These are phyloP conservation scores for Sphaeramia orbicularis DNA, from an alignment of 2,797 vertebrate species.

Conservation along the genomic window DNA sequence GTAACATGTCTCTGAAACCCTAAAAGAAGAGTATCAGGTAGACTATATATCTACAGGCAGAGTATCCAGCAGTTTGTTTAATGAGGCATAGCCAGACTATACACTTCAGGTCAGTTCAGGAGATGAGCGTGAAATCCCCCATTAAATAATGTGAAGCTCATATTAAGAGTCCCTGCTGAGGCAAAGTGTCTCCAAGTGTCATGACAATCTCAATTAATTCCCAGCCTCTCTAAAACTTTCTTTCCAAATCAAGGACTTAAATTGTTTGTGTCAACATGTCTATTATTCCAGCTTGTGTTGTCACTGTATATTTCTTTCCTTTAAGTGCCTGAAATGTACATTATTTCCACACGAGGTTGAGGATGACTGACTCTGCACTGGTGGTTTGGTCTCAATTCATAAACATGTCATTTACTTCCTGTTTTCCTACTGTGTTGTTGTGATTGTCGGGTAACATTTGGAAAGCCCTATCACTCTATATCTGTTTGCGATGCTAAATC, in stretches of 20 bases:
- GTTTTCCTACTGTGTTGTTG: constrained; percentile 42
- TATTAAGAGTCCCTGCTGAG: constrained; percentile 61
- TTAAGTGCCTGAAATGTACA: constrained; percentile 20
- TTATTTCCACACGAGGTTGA: constrained; percentile 12
- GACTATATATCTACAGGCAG: constrained; percentile 49
- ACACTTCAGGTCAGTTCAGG: constrained; percentile 71
- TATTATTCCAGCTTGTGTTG: constrained; percentile 19
- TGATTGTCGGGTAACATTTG: constrained; percentile 83
- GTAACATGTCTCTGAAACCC: constrained; percentile 34
- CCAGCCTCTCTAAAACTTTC: constrained; percentile 31
- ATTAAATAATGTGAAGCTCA: constrained; percentile 72
- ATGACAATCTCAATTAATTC: constrained; percentile 57
- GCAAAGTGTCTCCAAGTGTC: constrained; percentile 45
- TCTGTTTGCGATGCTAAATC: constrained; percentile 54
- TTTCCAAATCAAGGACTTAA: constrained; percentile 34
- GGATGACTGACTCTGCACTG: constrained; percentile 19
- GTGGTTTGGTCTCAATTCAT: constrained; percentile 34
- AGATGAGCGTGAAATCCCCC: constrained; percentile 67
- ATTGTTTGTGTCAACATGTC: constrained; percentile 39
- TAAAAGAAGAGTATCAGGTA: constrained; percentile 54
- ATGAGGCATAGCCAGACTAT: constrained; percentile 67
- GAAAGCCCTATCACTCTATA: constrained; percentile 32
- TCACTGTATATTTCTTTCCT: constrained; percentile 17
- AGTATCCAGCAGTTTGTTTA: constrained; percentile 64
- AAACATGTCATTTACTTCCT: constrained; percentile 65